phyloP scores from a whole-genome alignment of 2,113 vertebrate species.

The Sinocyclocheilus anshuiensis region DNA sequence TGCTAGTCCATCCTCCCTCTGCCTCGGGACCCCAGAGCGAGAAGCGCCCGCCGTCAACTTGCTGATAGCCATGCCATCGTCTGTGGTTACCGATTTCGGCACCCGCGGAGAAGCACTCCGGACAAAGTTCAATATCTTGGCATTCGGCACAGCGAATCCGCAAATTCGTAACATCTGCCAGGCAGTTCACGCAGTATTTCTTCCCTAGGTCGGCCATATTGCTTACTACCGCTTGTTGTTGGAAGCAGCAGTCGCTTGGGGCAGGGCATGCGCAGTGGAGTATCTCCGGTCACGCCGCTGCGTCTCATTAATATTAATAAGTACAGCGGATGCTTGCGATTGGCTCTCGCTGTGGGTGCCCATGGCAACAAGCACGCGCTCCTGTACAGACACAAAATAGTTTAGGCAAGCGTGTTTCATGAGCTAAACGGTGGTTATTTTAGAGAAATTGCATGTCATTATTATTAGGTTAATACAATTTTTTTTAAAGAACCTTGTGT shows the following conservation, averaged over 20 bases:
- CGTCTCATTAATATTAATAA: slow-evolving; percentile 72
- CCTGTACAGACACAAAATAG: slow-evolving; percentile 44
- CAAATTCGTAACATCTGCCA: slow-evolving; percentile 92
- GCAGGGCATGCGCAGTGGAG: slow-evolving; percentile 66
- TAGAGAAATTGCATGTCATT: background rate
- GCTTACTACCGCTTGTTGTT: slow-evolving; percentile 77
- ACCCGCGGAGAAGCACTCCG: slow-evolving; percentile 95
- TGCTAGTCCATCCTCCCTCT: slow-evolving; percentile 97
- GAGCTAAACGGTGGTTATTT: background rate
- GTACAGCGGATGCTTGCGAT: slow-evolving; percentile 54
- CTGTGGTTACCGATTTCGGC: slow-evolving; percentile 95
- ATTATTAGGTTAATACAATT: background rate
- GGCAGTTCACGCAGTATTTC: slow-evolving; percentile 99
- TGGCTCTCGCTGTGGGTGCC: slow-evolving; percentile 66
- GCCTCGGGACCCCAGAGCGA: slow-evolving; percentile 96
- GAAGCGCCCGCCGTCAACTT: slow-evolving; percentile 96
- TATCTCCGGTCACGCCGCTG: slow-evolving; percentile 48
- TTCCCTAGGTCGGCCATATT: slow-evolving; percentile 99
- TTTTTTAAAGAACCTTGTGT: background rate
- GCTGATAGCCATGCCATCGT: slow-evolving; percentile 97
- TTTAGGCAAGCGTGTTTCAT: background rate
- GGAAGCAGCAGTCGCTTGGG: slow-evolving; percentile 61
- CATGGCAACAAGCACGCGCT: slow-evolving; percentile 68
- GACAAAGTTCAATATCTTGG: slow-evolving; percentile 94
- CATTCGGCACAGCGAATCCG: slow-evolving; percentile 97